These are phyloP conservation scores for Adelges cooleyi DNA, from an alignment of 1,140 invertebrate species.

Conservation along the genomic window DNA sequence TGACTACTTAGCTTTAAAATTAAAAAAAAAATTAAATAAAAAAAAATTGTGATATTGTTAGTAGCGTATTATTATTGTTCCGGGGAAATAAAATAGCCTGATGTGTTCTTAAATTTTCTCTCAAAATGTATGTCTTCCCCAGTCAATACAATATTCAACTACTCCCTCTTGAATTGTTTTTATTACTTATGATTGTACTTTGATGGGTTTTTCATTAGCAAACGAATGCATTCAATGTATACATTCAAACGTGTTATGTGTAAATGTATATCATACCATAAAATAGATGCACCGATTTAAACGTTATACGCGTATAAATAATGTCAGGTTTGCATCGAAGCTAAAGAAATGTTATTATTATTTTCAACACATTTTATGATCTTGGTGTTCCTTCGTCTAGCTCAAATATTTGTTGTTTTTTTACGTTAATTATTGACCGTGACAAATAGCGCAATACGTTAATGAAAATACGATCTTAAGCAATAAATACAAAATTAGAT, in stretches of 20 bases:
- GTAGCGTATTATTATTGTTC: conserved; percentile 18
- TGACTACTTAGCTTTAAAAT: conserved; percentile 22
- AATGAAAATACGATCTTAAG: conserved; percentile 12
- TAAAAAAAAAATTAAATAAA: not conserved
- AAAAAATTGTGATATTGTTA: conserved; percentile 24
- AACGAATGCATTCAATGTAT: not conserved
- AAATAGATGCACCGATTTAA: not conserved
- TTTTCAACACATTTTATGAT: not conserved
- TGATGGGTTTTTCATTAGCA: not conserved
- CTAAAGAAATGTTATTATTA: not conserved
- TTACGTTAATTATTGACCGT: not conserved
- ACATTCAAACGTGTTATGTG: not conserved
- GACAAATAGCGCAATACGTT: not conserved
- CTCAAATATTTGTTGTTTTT: conserved; percentile 22
- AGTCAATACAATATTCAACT: not conserved
- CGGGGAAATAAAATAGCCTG: conserved; percentile 21
- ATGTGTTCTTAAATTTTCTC: conserved; percentile 26
- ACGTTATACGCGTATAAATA: not conserved
- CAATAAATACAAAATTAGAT: conserved; percentile 12
- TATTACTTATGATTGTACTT: conserved; percentile 10
- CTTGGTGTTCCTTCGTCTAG: conserved; percentile 18
- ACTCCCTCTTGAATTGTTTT: conserved; percentile 16
- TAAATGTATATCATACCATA: not conserved
- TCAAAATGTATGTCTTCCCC: conserved; percentile 27
- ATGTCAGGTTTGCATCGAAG: too few relatives aligned